These are phyloP conservation scores for Hyperoplus lanceolatus DNA, from an alignment of 2,797 vertebrate species.

Conservation along the genomic window DNA sequence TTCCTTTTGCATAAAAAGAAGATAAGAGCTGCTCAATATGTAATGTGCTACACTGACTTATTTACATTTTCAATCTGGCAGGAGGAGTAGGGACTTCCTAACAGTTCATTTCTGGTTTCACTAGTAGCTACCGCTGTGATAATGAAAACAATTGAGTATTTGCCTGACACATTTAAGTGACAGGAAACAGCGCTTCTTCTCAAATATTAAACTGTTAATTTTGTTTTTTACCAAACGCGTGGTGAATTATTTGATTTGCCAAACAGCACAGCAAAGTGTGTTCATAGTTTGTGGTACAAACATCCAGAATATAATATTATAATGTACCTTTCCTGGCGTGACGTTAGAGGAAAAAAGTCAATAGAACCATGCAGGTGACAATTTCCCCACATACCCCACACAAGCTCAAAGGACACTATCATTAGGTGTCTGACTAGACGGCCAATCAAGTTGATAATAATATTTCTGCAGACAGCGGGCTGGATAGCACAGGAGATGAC, in stretches of 20 bases:
- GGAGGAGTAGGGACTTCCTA: background rate
- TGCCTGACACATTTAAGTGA: constrained; percentile 22
- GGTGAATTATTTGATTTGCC: constrained; percentile 39
- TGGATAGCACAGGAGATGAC: constrained; percentile 66
- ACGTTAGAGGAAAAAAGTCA: constrained; percentile 27
- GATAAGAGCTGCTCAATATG: constrained; percentile 4
- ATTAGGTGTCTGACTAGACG: constrained; percentile 67
- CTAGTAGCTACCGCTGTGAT: constrained; percentile 15
- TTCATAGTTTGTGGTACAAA: constrained; percentile 16
- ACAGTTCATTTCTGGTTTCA: constrained; percentile 30
- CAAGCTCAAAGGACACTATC: constrained; percentile 50
- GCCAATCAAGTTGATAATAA: constrained; percentile 74
- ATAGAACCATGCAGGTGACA: constrained; percentile 30
- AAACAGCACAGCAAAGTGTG: constrained; percentile 30
- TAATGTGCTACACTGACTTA: background rate
- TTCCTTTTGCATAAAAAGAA: too few relatives aligned
- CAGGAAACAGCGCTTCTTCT: constrained; percentile 34
- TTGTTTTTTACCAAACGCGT: constrained; percentile 6
- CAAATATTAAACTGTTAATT: constrained; percentile 9
- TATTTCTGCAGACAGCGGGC: constrained; percentile 60
- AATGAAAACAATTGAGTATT: constrained; percentile 34
- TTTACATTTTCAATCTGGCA: constrained; percentile 21
- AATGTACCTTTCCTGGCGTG: constrained; percentile 39
- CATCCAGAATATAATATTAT: constrained; percentile 38
- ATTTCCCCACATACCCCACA: constrained; percentile 41